Percentiles rank a stretch among this genome's conserved stretches.
These are phyloP conservation scores for Cerastis rubricosa DNA, from an alignment of 2,888 invertebrate genomes.

Conservation along the genomic window DNA sequence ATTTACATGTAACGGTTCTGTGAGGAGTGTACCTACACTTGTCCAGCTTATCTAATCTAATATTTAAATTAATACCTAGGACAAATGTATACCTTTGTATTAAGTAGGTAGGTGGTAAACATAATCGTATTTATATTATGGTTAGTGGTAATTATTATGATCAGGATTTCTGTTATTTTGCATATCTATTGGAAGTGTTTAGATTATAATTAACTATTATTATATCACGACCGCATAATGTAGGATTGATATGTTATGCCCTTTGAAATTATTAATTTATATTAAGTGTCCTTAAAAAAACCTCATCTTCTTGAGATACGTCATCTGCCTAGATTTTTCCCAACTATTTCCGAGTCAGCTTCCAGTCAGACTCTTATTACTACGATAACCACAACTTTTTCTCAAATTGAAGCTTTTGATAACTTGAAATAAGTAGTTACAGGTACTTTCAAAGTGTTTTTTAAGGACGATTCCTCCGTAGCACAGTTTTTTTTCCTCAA, in stretches of 20 bases:
- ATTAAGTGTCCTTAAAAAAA: no score
- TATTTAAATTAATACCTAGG: constrained; percentile 44
- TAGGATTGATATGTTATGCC: neutral
- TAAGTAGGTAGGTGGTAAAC: neutral
- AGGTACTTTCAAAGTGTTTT: neutral
- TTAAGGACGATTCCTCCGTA: neutral
- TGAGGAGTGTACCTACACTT: constrained; percentile 8
- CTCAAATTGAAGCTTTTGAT: neutral
- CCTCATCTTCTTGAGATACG: neutral
- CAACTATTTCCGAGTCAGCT: neutral
- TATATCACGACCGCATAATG: neutral
- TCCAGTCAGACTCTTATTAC: neutral
- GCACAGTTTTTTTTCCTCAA: neutral
- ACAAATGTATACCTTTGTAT: neutral
- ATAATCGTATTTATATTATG: constrained; percentile 1
- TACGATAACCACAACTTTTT: neutral
- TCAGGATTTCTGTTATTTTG: neutral
- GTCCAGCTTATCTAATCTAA: constrained; percentile 41
- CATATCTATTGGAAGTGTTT: neutral
- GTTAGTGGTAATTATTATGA: neutral
- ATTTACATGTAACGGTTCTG: constrained; percentile 41
- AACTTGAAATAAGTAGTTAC: neutral
- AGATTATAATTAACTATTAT: neutral
- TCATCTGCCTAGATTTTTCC: neutral
- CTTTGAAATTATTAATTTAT: neutral